Conservation (phyloP, 2,797 vertebrate species). For the Epinephelus awoara region DNA sequence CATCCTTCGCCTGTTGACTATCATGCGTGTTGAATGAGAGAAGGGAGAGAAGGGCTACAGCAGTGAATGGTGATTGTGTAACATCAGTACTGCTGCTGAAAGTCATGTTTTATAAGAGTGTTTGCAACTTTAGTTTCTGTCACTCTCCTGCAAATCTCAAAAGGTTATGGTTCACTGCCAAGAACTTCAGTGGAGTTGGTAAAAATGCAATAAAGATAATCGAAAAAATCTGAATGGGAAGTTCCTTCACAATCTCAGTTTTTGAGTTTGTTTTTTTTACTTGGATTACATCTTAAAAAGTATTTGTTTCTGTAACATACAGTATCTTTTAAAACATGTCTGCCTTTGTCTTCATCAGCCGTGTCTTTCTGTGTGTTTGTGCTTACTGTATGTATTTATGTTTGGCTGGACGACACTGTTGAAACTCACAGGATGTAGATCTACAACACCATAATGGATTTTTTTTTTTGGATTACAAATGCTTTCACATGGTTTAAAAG, state of each 20-base stretch:
- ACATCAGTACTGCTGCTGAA: conserved; percentile 25
- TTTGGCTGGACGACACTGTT: conserved; percentile 22
- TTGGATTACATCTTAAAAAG: conserved; percentile 22
- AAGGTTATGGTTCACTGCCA: conserved; percentile 29
- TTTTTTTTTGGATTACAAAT: neutral
- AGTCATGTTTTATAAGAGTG: conserved; percentile 4
- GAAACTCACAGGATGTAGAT: conserved; percentile 13
- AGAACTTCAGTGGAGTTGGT: neutral
- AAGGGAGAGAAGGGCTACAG: conserved; percentile 38
- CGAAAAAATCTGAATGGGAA: neutral
- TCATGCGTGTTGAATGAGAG: conserved; percentile 16
- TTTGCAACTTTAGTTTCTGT: conserved; percentile 10
- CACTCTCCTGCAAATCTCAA: conserved; percentile 19
- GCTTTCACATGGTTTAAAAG: conserved; percentile 12
- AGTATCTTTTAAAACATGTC: conserved; percentile 42
- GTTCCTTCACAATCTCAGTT: neutral
- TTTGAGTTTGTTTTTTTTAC: conserved; percentile 6
- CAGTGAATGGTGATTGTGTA: conserved; percentile 11
- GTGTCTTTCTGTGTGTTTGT: conserved; percentile 65
- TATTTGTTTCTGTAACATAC: conserved; percentile 40
- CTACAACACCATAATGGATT: neutral
- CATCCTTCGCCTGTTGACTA: conserved; percentile 11
- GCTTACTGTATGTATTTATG: conserved; percentile 32
- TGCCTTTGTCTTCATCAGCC: conserved; percentile 64
- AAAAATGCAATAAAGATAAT: conserved; percentile 14